phyloP scores from a whole-genome alignment of 1,140 invertebrate genomes.

The Meloidogyne chitwoodi region DNA sequence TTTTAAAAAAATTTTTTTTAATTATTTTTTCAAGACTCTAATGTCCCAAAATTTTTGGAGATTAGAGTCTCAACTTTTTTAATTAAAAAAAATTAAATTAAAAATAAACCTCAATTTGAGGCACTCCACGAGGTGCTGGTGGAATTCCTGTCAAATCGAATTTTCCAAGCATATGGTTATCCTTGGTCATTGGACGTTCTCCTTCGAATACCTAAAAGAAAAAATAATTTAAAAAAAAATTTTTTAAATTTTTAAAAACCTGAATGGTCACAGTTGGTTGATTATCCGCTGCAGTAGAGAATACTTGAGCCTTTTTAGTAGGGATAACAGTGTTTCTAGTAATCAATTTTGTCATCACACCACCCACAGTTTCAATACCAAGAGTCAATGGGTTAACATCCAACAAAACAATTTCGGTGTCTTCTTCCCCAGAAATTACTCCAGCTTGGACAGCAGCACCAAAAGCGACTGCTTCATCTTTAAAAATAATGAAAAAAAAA shows the following conservation, averaged over 20 bases:
- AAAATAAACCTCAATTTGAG: conserved; percentile 75
- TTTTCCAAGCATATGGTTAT: conserved; percentile 93
- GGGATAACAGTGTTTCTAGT: conserved; percentile 96
- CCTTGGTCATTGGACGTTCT: conserved; percentile 98
- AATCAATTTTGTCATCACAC: conserved; percentile 98
- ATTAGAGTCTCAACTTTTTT: too few species aligned
- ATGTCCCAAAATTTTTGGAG: too few species aligned
- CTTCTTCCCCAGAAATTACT: conserved; percentile 68
- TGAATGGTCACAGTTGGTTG: conserved; percentile 98
- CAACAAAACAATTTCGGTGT: conserved; percentile 83
- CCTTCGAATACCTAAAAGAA: conserved; percentile 76
- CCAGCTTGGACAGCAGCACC: conserved; percentile 97
- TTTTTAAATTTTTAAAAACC: conserved; percentile 51
- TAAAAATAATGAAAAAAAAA: too few species aligned
- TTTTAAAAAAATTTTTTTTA: conserved; percentile 74
- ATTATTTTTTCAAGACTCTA: too few species aligned
- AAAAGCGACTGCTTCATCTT: conserved; percentile 83
- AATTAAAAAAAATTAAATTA: conserved; percentile 62
- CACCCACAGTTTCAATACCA: conserved; percentile 98
- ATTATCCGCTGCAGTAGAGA: conserved; percentile 96
- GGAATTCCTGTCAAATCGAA: conserved; percentile 98
- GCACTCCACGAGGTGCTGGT: conserved; percentile 90
- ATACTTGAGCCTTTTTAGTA: conserved; percentile 99
- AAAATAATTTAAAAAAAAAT: neutral
- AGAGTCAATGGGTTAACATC: conserved; percentile 97